phyloP scores from a whole-genome alignment of 2,797 vertebrate species.

The Fratercula arctica region DNA sequence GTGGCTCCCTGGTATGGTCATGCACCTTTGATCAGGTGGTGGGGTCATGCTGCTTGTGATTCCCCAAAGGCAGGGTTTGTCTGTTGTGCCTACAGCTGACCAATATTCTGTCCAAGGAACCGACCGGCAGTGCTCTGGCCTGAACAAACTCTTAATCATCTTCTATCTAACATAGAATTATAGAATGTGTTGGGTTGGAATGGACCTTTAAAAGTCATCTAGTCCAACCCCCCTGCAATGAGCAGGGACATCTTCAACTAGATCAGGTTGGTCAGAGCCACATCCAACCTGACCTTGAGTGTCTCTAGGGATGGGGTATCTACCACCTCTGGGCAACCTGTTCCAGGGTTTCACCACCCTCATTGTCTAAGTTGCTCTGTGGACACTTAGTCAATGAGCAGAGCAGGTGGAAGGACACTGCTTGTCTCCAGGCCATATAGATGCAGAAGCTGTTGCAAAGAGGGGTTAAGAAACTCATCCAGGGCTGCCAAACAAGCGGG shows the following conservation, averaged over 20 bases:
- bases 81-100: neutral
- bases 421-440: neutral
- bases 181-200: neutral
- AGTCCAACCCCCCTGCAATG: neutral
- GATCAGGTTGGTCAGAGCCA: neutral
- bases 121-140: neutral
- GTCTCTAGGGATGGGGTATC: neutral
- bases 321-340: neutral
- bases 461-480: neutral
- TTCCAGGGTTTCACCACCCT: neutral
- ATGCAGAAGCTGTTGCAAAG: neutral
- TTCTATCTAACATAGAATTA: neutral
- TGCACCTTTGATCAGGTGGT: fast-evolving
- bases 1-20: neutral
- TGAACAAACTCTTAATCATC: neutral
- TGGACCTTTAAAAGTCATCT: neutral
- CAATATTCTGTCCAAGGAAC: neutral
- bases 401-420: neutral
- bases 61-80: neutral
- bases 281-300: neutral
- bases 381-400: neutral
- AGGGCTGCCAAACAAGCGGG: neutral
- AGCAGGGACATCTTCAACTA: neutral
- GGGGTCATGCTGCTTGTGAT: neutral
- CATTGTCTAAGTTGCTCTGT: neutral